Conservation (phyloP, 1,140 invertebrate genomes). For the Drosophila lowei region DNA sequence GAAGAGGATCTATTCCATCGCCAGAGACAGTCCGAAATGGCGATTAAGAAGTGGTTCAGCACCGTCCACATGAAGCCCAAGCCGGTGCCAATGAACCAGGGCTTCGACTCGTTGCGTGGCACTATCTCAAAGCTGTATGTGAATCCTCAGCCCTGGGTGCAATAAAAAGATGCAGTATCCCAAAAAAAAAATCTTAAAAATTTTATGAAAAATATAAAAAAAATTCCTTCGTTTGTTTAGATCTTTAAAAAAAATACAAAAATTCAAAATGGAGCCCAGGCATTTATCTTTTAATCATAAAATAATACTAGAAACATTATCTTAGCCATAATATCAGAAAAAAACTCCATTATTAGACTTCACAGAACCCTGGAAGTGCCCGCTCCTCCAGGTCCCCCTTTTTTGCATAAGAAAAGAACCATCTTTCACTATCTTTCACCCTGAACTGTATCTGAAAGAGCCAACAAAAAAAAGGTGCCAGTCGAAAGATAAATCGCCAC, state of each 20-base stretch:
- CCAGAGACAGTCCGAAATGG: slow-evolving; percentile 40
- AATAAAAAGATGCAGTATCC: too few relatives aligned
- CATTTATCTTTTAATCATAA: too few relatives aligned
- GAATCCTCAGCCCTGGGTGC: slow-evolving; percentile 56
- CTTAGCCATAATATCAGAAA: too few relatives aligned
- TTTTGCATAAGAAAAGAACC: slow-evolving; percentile 37
- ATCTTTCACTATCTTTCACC: slow-evolving; percentile 17
- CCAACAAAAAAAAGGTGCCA: slow-evolving; percentile 6
- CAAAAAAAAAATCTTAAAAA: background rate
- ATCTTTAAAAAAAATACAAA: background rate
- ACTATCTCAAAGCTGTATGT: slow-evolving; percentile 57
- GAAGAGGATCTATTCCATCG: slow-evolving; percentile 15
- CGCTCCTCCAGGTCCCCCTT: too few relatives aligned
- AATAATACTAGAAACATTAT: too few relatives aligned
- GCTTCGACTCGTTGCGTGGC: slow-evolving; percentile 59
- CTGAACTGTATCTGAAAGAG: slow-evolving; percentile 2
- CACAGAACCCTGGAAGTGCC: too few relatives aligned
- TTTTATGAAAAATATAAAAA: background rate
- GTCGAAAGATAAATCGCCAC: slow-evolving; percentile 40
- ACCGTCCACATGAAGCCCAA: slow-evolving; percentile 57
- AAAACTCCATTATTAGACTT: slow-evolving; percentile 13
- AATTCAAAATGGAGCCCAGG: background rate
- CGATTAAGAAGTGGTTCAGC: slow-evolving; percentile 56
- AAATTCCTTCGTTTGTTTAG: background rate
- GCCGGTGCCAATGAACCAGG: slow-evolving; percentile 70